Conservation (phyloP, 2,113 vertebrate species). For the Vulpes lagopus region DNA sequence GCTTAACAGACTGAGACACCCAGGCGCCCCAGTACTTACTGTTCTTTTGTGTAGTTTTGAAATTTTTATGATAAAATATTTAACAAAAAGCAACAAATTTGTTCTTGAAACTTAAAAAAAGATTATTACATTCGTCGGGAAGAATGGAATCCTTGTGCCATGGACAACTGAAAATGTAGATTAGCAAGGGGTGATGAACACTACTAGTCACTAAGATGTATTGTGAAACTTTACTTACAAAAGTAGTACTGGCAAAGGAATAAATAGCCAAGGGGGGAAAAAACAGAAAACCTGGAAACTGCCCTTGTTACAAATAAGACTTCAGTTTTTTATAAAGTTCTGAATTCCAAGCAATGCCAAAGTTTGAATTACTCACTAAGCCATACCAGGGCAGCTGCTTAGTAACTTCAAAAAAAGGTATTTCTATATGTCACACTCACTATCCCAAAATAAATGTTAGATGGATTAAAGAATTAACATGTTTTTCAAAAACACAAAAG, state of each 20-base stretch:
- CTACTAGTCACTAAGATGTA: not conserved
- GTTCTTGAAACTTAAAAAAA: not conserved
- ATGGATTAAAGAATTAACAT: not conserved
- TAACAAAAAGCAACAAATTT: not conserved
- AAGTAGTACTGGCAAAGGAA: not conserved
- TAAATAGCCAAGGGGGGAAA: not conserved
- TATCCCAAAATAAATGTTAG: not conserved
- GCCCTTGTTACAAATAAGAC: not conserved
- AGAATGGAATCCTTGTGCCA: not conserved
- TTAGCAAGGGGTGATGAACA: not conserved
- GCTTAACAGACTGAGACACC: too few relatives aligned
- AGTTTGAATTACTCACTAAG: slow-evolving; percentile 11
- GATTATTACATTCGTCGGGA: not conserved
- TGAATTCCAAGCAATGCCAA: not conserved
- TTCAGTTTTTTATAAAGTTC: not conserved
- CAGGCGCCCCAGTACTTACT: not conserved
- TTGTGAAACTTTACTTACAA: not conserved
- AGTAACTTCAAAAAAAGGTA: not conserved
- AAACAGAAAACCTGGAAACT: not conserved
- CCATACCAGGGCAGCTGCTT: not conserved
- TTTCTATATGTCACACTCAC: not conserved
- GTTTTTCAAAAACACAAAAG: not conserved
- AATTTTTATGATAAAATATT: not conserved
- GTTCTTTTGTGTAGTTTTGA: not conserved
- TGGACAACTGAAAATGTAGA: not conserved